These are phyloP conservation scores for Chironomus tentans DNA, from an alignment of 2,888 invertebrate genomes.

Conservation along the genomic window DNA sequence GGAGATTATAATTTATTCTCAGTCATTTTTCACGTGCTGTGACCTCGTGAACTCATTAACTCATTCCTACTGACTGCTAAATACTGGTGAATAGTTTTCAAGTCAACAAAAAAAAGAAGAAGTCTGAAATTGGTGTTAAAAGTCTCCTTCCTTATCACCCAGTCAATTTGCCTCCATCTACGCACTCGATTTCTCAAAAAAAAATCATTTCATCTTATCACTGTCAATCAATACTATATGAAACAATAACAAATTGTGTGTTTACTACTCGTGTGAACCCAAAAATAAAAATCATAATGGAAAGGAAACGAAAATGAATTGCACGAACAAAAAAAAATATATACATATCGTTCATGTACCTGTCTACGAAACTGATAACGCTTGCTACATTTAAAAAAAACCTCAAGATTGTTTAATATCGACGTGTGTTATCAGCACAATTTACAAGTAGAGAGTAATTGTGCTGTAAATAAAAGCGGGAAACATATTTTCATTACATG, in stretches of 20 bases:
- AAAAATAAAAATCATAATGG: too few relatives aligned
- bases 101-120: background rate
- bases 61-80: background rate
- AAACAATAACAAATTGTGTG: background rate
- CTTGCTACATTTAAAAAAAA: background rate
- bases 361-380: background rate
- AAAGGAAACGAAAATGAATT: background rate
- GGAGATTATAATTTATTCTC: background rate
- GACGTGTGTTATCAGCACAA: background rate
- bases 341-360: background rate
- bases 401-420: background rate
- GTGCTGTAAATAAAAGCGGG: too few relatives aligned
- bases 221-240: background rate
- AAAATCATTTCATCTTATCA: background rate
- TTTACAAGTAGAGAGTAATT: background rate
- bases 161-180: background rate
- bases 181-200: background rate
- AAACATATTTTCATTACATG: too few relatives aligned
- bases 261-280: too few relatives aligned
- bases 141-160: background rate
- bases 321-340: background rate
- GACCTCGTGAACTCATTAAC: constrained; percentile 5
- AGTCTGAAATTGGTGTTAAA: background rate
- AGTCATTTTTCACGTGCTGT: background rate
- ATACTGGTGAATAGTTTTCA: background rate